Base-by-base conservation (phyloP, 2,888 invertebrate genomes). In the Celastrina argiolus region DNA sequence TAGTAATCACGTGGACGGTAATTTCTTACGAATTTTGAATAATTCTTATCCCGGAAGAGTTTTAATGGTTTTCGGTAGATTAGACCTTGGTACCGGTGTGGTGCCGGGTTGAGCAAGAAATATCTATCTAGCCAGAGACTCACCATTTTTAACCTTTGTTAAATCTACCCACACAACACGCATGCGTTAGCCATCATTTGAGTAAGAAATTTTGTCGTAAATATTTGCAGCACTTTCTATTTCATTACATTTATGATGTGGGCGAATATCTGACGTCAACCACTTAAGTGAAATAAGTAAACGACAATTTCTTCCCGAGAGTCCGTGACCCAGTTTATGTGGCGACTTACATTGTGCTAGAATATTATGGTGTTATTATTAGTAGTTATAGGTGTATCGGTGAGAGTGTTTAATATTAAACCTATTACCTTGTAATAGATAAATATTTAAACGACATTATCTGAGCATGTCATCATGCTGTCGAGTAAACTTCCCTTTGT, bases 251-350 rank as follows among this genome's bases (percentile, higher is more conserved):
- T 51, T 22, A 22, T 22, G 12, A 22, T 22, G 22, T 22, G 22
- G 51, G 22, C 14, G 26, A 51, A 51, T 14, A 22, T 51, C 51
- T 22, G 12, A 22, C 51, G 22, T 51, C 51, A 51, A 51, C 51
- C 51, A 51, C 51, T 10, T 45, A 45, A 7, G 3, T 51, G 51
- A 51, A 51, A 51, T 51, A 26, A 14, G 22, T 14, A 51, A 51
- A 51, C 51, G 51, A 51, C 51, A 51, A 51, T 51, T 51, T 51
- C 22, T 51, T 51, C 22, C 51, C 22, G 22, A 51, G 51, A 51
- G 51, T 22, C 22, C 51, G 45, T 26, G 51, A 51, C 22, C 51
- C 51, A 22, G 12, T 51, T 51, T 12, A 22, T 22, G 22, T 22
- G 12, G 22, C 10, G 1, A 36, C 2, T 22, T 26, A 51, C 22